Evolutionary conservation across 2,888 invertebrate species (phyloP).

Genomic region (Tetragnatha montana): DNA sequence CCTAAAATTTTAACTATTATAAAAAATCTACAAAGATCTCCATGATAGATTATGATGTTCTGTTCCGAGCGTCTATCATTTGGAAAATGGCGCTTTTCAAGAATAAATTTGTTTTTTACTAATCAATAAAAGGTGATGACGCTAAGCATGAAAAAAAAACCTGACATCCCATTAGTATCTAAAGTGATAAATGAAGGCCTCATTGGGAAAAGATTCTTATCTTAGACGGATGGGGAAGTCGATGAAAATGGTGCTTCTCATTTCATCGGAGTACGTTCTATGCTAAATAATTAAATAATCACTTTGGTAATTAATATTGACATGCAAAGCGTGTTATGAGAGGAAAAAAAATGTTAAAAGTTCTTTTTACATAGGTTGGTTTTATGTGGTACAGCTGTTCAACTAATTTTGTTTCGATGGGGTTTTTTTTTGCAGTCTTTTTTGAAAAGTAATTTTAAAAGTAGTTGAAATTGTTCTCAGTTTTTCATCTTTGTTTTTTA

Average conservation of each 20-base stretch:
- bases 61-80: neutral
- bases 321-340: no score
- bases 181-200: neutral
- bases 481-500: no score
- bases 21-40: neutral
- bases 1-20: neutral
- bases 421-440: no score
- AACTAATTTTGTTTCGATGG: no score
- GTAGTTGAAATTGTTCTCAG: no score
- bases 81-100: neutral
- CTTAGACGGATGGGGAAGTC: neutral
- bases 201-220: neutral
- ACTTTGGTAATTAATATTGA: no score
- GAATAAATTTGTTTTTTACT: neutral
- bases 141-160: neutral
- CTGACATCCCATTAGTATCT: neutral
- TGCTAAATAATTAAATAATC: no score
- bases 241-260: neutral
- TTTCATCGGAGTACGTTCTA: neutral
- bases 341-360: no score
- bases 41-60: neutral
- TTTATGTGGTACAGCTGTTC: no score
- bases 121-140: neutral
- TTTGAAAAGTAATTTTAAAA: no score
- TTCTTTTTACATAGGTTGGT: no score